A percentile compares a stretch with the other conserved stretches of the same genome.
These are phyloP conservation scores for Apus apus DNA, from an alignment of 2,113 vertebrate genomes.

Conservation along the genomic window DNA sequence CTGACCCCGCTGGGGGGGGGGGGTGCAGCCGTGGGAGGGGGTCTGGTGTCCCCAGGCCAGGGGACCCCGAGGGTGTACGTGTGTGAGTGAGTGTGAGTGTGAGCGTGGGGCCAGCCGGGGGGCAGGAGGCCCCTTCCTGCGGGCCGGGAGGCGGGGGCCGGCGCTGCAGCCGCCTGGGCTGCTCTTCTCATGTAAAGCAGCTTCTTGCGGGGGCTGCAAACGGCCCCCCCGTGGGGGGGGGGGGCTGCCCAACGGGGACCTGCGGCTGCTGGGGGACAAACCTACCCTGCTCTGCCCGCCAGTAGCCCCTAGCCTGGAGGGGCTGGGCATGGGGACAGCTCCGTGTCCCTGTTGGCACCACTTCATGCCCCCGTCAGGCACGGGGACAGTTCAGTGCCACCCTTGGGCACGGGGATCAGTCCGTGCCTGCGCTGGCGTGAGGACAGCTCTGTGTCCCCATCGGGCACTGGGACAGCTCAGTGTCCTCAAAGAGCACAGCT, in stretches of 20 bases:
- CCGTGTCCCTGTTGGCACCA: background rate
- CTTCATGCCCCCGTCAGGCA: no score
- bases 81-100: background rate
- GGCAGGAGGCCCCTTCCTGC: constrained; percentile 18
- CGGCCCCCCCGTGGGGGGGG: no score
- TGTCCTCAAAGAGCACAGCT: background rate
- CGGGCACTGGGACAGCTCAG: background rate
- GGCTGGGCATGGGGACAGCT: background rate
- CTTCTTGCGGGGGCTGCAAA: constrained; percentile 60
- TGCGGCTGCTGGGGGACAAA: background rate
- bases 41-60: background rate
- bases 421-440: no score
- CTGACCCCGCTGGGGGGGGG: background rate
- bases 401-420: background rate
- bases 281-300: background rate
- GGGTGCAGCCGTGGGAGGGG: background rate
- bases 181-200: constrained; percentile 60
- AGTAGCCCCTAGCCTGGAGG: background rate
- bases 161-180: background rate
- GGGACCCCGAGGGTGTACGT: background rate
- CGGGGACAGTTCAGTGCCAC: background rate
- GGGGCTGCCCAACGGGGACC: background rate
- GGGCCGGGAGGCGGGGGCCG: background rate
- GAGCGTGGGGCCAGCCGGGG: background rate
- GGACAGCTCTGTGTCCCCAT: background rate